Percentiles rank a stretch among this genome's conserved stretches.
Conservation (phyloP, 1,140 invertebrate species). For the Aphidius gifuensis region DNA sequence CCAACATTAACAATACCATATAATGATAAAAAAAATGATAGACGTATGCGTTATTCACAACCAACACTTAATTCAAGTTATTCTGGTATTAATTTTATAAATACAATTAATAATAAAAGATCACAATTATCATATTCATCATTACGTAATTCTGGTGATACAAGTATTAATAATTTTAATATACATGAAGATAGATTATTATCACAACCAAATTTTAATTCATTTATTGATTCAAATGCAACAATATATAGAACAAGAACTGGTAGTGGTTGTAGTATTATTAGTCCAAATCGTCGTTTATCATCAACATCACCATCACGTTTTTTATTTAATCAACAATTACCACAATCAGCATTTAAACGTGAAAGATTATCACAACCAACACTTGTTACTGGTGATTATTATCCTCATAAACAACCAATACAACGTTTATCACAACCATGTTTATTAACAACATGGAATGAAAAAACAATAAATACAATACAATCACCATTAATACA, state of each 20-base stretch:
- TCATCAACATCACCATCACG: slow-evolving; percentile 6
- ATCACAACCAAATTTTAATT: slow-evolving; percentile 36
- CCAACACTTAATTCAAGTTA: slow-evolving; percentile 44
- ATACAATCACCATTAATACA: slow-evolving; percentile 36
- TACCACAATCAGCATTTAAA: slow-evolving; percentile 24
- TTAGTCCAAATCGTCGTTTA: slow-evolving; percentile 25
- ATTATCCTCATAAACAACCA: slow-evolving; percentile 37
- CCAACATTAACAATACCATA: slow-evolving; percentile 43
- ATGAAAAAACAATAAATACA: slow-evolving; percentile 29
- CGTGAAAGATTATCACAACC: slow-evolving; percentile 48
- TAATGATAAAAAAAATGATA: slow-evolving; percentile 38
- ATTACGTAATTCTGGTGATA: slow-evolving; percentile 37
- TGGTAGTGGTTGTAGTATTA: slow-evolving; percentile 16
- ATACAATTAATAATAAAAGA: slow-evolving; percentile 30
- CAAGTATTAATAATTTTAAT: slow-evolving; percentile 29
- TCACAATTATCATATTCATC: slow-evolving; percentile 43
- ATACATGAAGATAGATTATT: slow-evolving; percentile 41
- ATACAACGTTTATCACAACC: slow-evolving; percentile 45
- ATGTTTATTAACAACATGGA: slow-evolving; percentile 33
- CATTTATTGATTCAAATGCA: slow-evolving; percentile 17
- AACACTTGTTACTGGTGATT: slow-evolving; percentile 44
- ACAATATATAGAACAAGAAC: slow-evolving; percentile 18
- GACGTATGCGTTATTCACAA: slow-evolving; percentile 48
- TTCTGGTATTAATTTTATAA: slow-evolving; percentile 37
- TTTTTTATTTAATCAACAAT: neutral